Evolutionary conservation across 2,888 invertebrate species (phyloP).

Genomic region (Hirtodrosophila confusa): DNA sequence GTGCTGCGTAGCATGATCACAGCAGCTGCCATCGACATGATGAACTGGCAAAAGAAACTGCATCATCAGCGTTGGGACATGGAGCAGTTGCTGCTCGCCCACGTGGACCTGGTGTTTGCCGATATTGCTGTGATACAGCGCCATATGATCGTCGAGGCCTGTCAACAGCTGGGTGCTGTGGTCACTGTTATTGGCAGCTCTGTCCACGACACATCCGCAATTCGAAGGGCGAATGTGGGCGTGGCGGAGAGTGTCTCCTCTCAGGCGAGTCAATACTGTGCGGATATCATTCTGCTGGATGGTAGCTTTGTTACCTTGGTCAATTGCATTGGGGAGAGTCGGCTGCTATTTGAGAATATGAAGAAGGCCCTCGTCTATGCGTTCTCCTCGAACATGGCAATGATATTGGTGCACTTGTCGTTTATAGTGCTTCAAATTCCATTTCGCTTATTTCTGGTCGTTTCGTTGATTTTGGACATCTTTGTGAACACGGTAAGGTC

Average conservation of each 20-base stretch:
- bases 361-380: slow-evolving; percentile 52
- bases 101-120: slow-evolving; percentile 54
- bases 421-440: slow-evolving; percentile 39
- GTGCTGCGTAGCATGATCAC: slow-evolving; percentile 5
- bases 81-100: slow-evolving; percentile 30
- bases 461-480: slow-evolving; percentile 16
- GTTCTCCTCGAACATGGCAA: slow-evolving; percentile 31
- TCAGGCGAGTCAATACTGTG: slow-evolving; percentile 25
- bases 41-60: slow-evolving; percentile 9
- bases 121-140: slow-evolving; percentile 34
- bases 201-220: slow-evolving; percentile 37
- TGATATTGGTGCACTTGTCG: slow-evolving; percentile 9
- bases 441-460: slow-evolving; percentile 30
- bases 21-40: slow-evolving; percentile 51
- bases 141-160: slow-evolving; percentile 49
- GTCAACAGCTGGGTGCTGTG: slow-evolving; percentile 55
- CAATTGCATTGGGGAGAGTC: slow-evolving; percentile 49
- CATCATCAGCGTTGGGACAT: slow-evolving; percentile 48
- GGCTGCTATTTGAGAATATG: slow-evolving; percentile 53
- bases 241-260: slow-evolving; percentile 39
- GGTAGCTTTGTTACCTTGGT: slow-evolving; percentile 42
- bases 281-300: slow-evolving; percentile 51
- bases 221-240: slow-evolving; percentile 47
- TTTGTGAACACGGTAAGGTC: slow-evolving; percentile 52
- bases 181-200: slow-evolving; percentile 54